Percentiles rank a stretch among this genome's conserved stretches.
phyloP scores from a whole-genome alignment of 1,140 invertebrate species.

The Scaptodrosophila lebanonensis region DNA sequence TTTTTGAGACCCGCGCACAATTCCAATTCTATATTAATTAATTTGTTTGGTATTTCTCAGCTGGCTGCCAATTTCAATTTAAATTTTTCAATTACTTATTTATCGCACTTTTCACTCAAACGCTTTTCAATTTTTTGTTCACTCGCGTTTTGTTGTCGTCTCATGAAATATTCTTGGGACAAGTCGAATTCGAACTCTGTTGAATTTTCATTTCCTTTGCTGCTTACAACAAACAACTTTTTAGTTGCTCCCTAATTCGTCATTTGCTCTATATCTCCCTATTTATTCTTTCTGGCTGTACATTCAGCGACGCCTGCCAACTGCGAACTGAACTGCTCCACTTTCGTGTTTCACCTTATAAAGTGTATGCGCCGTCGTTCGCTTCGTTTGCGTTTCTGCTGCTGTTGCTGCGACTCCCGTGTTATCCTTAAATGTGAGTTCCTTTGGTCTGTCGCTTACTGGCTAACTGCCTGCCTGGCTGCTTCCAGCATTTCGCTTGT shows the following conservation, averaged over 20 bases:
- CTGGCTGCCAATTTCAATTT: slow-evolving; percentile 33
- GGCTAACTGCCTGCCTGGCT: slow-evolving; percentile 13
- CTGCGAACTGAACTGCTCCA: slow-evolving; percentile 73
- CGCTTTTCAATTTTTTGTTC: slow-evolving; percentile 17
- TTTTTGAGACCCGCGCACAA: neutral
- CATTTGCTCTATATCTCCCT: slow-evolving; percentile 14
- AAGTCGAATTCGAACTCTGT: too few relatives aligned
- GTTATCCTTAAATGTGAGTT: slow-evolving; percentile 57
- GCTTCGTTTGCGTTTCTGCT: slow-evolving; percentile 14
- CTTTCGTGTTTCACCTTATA: slow-evolving; percentile 71
- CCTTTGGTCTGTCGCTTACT: slow-evolving; percentile 16
- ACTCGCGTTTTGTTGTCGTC: slow-evolving; percentile 9
- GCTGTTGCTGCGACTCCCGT: slow-evolving; percentile 32
- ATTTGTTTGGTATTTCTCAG: slow-evolving; percentile 13
- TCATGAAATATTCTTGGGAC: too few relatives aligned
- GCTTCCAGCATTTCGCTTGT: slow-evolving; percentile 53
- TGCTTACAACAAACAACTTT: too few relatives aligned
- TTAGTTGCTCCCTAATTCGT: too few relatives aligned
- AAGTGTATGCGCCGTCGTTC: slow-evolving; percentile 24
- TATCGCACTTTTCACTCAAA: slow-evolving; percentile 13
- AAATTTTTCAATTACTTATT: slow-evolving; percentile 40
- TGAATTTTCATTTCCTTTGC: too few relatives aligned
- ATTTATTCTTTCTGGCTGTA: slow-evolving; percentile 13
- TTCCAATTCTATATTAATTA: slow-evolving; percentile 50
- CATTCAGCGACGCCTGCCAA: slow-evolving; percentile 66